These are phyloP conservation scores for Paraplagusia blochii DNA, from an alignment of 2,113 vertebrate genomes.

Conservation along the genomic window DNA sequence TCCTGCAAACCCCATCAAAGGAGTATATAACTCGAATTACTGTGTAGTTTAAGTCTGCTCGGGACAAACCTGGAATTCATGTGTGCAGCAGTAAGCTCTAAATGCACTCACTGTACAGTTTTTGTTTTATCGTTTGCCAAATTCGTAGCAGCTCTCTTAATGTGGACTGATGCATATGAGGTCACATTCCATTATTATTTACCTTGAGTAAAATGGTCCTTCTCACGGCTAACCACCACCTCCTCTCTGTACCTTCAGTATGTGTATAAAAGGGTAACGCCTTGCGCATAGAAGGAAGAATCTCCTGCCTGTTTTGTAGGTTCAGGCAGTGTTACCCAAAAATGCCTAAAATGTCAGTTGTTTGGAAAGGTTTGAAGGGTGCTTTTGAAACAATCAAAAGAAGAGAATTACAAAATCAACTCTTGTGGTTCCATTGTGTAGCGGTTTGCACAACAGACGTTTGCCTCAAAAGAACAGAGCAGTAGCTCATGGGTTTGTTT, in stretches of 20 bases:
- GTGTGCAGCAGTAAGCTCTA: background rate
- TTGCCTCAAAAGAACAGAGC: too few relatives aligned
- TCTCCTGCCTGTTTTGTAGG: too few relatives aligned
- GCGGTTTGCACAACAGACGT: too few relatives aligned
- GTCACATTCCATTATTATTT: conserved; percentile 60
- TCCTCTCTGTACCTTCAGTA: conserved; percentile 3
- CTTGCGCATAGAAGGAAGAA: too few relatives aligned
- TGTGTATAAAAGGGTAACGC: background rate
- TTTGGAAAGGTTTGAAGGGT: too few relatives aligned
- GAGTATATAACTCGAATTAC: background rate
- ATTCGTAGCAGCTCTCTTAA: conserved; percentile 24
- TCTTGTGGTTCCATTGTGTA: too few relatives aligned
- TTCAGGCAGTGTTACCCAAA: too few relatives aligned
- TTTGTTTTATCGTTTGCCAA: conserved; percentile 16
- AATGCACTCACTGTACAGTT: conserved; percentile 6
- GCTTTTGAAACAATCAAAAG: too few relatives aligned
- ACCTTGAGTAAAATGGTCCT: conserved; percentile 39
- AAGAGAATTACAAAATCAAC: too few relatives aligned
- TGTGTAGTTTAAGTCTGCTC: background rate
- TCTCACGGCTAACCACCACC: conserved; percentile 9
- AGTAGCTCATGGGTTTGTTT: too few relatives aligned
- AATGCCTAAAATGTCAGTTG: too few relatives aligned
- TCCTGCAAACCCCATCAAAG: background rate
- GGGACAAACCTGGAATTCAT: conserved; percentile 4
- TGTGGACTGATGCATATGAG: conserved; percentile 45